phyloP scores from a whole-genome alignment of 2,888 invertebrate species.

The Campopleginae sp. region DNA sequence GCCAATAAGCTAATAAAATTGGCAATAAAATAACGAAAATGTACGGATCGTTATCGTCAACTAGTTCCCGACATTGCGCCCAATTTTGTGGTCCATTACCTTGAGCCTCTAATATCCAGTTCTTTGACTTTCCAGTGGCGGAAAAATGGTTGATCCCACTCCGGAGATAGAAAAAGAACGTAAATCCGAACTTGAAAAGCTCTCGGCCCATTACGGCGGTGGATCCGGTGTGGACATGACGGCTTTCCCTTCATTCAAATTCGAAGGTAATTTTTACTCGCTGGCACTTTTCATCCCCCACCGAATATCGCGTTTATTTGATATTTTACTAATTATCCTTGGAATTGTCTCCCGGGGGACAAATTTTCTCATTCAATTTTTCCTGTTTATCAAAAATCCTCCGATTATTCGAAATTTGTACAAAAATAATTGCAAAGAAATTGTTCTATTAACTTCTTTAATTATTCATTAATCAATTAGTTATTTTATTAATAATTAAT shows the following conservation, averaged over 20 bases:
- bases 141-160: slow-evolving; percentile 92
- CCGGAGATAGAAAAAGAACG: slow-evolving; percentile 91
- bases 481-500: too few relatives aligned
- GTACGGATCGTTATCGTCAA: not conserved
- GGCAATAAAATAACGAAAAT: not conserved
- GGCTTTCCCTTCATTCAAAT: slow-evolving; percentile 94
- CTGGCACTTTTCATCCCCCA: not conserved
- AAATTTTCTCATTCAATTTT: not conserved
- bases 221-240: slow-evolving; percentile 93
- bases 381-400: not conserved
- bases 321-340: not conserved
- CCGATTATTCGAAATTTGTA: not conserved
- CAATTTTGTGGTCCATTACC: not conserved
- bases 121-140: slow-evolving; percentile 86
- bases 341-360: not conserved
- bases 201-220: slow-evolving; percentile 91
- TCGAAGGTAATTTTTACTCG: slow-evolving; percentile 85
- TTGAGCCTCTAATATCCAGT: not conserved
- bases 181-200: slow-evolving; percentile 91
- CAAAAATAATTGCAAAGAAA: not conserved
- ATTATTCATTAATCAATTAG: too few relatives aligned
- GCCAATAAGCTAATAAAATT: not conserved
- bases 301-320: not conserved
- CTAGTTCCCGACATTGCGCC: too few relatives aligned
- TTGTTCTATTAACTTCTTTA: too few relatives aligned